These are phyloP conservation scores for Cyphomyrus discorhynchus DNA, from an alignment of 2,113 vertebrate species.

Conservation along the genomic window DNA sequence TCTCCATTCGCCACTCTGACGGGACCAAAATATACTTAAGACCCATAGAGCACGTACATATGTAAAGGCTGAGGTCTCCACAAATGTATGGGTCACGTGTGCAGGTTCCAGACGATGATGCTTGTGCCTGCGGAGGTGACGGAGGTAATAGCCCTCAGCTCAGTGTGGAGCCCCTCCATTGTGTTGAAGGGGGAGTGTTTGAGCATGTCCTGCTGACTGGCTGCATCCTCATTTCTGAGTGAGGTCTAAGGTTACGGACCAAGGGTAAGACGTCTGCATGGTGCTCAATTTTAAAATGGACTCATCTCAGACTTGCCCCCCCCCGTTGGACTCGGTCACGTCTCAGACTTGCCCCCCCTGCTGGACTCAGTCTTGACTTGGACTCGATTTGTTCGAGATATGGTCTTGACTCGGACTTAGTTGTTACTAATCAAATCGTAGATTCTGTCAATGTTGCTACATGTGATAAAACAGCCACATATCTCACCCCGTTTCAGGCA, in stretches of 20 bases:
- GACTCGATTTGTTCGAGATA: too few species aligned
- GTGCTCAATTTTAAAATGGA: too few species aligned
- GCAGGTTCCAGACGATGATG: conserved; percentile 93
- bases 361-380: too few species aligned
- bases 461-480: background rate
- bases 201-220: conserved; percentile 76
- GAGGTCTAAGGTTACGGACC: conserved; percentile 59
- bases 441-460: background rate
- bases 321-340: too few species aligned
- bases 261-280: background rate
- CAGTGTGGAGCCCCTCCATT: conserved; percentile 65
- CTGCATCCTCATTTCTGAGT: conserved; percentile 62
- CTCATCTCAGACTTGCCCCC: too few species aligned
- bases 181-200: conserved; percentile 71
- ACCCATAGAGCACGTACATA: background rate
- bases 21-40: background rate
- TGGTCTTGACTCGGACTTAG: too few species aligned
- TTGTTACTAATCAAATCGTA: too few species aligned
- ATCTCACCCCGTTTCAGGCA: too few species aligned
- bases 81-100: conserved; percentile 56
- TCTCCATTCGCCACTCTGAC: conserved; percentile 62
- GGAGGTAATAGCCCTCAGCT: conserved; percentile 64
- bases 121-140: conserved; percentile 68
- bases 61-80: background rate
- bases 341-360: too few species aligned